phyloP scores from a whole-genome alignment of 2,888 invertebrate genomes.

The Therioaphis trifolii region DNA sequence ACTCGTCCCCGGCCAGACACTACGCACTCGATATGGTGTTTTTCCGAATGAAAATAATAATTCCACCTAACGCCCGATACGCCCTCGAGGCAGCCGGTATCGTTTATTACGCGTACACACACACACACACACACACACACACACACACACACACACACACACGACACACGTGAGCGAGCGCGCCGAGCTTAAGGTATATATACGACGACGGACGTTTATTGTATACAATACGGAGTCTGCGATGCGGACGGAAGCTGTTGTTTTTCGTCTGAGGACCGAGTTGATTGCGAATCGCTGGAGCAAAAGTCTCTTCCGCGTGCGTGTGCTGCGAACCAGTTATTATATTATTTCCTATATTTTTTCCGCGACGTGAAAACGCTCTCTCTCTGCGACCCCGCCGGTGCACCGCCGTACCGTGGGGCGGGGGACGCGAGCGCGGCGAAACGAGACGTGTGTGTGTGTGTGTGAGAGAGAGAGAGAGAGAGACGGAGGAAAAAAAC shows the following conservation, averaged over 20 bases:
- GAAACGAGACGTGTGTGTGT: slow-evolving; percentile 29
- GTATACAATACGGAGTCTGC: slow-evolving; percentile 30
- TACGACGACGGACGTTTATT: slow-evolving; percentile 58
- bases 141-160: not conserved
- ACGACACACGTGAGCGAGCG: no score
- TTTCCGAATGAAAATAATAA: slow-evolving; percentile 38
- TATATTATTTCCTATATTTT: slow-evolving; percentile 59
- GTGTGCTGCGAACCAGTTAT: slow-evolving; percentile 62
- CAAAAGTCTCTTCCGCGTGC: slow-evolving; percentile 58
- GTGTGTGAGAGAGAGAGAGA: not conserved
- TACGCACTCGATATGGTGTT: no score
- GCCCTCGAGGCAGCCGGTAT: slow-evolving; percentile 29
- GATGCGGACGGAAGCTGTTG: slow-evolving; percentile 61
- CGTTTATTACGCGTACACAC: slow-evolving; percentile 32
- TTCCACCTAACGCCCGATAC: slow-evolving; percentile 18
- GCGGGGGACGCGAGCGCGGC: no score
- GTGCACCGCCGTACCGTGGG: no score
- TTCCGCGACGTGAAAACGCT: slow-evolving; percentile 38
- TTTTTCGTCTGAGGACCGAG: slow-evolving; percentile 56
- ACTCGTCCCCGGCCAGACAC: not conserved
- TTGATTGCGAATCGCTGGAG: slow-evolving; percentile 61
- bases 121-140: not conserved
- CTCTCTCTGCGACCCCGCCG: slow-evolving; percentile 33
- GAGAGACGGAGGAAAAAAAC: not conserved
- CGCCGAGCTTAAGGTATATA: not conserved